Base-by-base conservation (phyloP, 1,140 invertebrate genomes). In the Zaprionus vittiger region DNA sequence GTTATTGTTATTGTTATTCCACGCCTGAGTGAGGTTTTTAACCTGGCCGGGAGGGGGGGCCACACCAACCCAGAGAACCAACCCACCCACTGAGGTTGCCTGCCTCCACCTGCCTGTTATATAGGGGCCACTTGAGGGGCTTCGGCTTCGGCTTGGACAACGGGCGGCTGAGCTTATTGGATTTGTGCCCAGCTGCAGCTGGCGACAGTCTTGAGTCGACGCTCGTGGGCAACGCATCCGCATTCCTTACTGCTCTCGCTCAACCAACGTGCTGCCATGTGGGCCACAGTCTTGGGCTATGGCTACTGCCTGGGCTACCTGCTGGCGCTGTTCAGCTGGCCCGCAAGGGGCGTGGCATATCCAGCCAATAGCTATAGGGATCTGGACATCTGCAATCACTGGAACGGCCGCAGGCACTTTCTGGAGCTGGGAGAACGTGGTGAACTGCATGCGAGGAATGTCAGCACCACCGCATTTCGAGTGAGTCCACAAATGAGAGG, bases 391-490 rank as follows among this genome's bases (percentile, higher is more conserved):
- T 96, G 95, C 78, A 94, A 94, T 14, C 82, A 93, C 15, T 94
- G 94, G 80, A 95, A 95, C 84, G 95, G 95, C 5, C 85, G 94
- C 20, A 92, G 95, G 14, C 84, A 95, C 37, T 95, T 95, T 71
- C 79, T 95, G 7, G 95, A 96, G 75, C 84, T 95, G 20, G 95
- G 95, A 12, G 94, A 95, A 9, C 93, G 93, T 5, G 95, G 95
- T 1, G 91, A 94, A 5, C 79, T 95, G 4, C 93, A 94, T 44
- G 95, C 94, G 1, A 93, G 93, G 63, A 95, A 95, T 87, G 92
- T 95, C 3, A 92, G 93, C 84, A 93, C 57, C 41, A 91, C 66
- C 90, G 93, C 89, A 55, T 87, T 80, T 73, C 76, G 91, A 56
- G 91, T 93, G 61, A 85, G 85, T 14, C 2, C 2, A 17, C 22